Evolutionary conservation across 2,888 invertebrate genomes (phyloP).

Genomic region (Leptura quadrifasciata): DNA sequence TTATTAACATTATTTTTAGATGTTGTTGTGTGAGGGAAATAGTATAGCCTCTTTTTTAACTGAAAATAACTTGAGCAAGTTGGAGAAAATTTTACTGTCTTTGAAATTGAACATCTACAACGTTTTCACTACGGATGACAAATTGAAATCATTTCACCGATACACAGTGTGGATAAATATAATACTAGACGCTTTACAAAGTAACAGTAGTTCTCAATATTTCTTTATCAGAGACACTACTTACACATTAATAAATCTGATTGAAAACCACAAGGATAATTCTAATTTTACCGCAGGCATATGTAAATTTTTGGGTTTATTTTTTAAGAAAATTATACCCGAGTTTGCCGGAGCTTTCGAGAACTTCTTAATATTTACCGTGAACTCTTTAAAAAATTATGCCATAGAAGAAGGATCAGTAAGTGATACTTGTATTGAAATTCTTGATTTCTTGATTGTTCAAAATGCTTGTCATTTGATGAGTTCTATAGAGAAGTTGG

Average conservation of each 20-base stretch:
- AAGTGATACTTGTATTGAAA: slow-evolving; percentile 69
- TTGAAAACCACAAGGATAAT: slow-evolving; percentile 69
- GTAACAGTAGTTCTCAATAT: slow-evolving; percentile 71
- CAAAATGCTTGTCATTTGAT: slow-evolving; percentile 74
- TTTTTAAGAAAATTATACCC: slow-evolving; percentile 74
- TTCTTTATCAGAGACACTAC: slow-evolving; percentile 78
- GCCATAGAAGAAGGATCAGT: slow-evolving; percentile 62
- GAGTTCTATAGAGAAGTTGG: slow-evolving; percentile 74
- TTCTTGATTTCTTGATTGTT: slow-evolving; percentile 76
- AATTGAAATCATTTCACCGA: slow-evolving; percentile 76
- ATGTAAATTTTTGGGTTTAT: slow-evolving; percentile 72
- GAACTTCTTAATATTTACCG: slow-evolving; percentile 75
- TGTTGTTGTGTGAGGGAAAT: slow-evolving; percentile 53
- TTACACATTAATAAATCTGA: slow-evolving; percentile 75
- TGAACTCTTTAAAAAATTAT: slow-evolving; percentile 74
- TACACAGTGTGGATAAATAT: slow-evolving; percentile 75
- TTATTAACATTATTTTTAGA: slow-evolving; percentile 69
- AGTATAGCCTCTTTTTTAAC: slow-evolving; percentile 51
- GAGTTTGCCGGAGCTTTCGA: slow-evolving; percentile 72
- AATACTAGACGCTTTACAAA: slow-evolving; percentile 69
- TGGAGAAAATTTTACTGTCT: slow-evolving; percentile 66
- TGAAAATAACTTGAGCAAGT: slow-evolving; percentile 60
- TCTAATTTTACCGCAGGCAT: slow-evolving; percentile 66
- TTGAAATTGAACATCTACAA: slow-evolving; percentile 74
- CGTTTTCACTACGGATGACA: slow-evolving; percentile 75